Conservation (phyloP, 2,113 vertebrate genomes). For the Marmota monax region DNA sequence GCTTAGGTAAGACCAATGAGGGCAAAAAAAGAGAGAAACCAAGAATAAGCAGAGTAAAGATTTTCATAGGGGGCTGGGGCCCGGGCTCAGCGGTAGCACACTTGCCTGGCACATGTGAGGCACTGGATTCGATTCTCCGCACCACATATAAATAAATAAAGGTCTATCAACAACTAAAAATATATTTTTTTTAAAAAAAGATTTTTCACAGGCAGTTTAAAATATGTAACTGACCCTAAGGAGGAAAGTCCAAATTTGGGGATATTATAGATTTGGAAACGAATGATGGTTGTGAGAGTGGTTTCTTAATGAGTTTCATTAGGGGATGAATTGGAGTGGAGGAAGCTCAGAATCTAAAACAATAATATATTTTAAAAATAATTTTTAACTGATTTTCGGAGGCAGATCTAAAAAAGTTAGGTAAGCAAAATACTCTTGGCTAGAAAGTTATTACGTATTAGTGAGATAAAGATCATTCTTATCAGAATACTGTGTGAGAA, state of each 20-base stretch:
- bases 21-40: constrained; percentile 15
- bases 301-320: background rate
- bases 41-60: background rate
- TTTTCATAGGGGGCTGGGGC: background rate
- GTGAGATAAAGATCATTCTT: background rate
- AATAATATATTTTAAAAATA: constrained; percentile 13
- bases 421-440: background rate
- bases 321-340: background rate
- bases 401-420: background rate
- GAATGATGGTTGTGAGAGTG: background rate
- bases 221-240: background rate
- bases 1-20: background rate
- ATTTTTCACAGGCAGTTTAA: constrained; percentile 15
- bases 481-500: background rate
- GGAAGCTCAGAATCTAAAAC: background rate
- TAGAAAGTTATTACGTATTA: background rate
- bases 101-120: too few species aligned
- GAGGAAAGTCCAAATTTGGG: background rate
- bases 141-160: too few species aligned
- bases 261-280: background rate
- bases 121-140: too few species aligned
- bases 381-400: background rate
- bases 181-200: too few species aligned
- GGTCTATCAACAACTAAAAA: too few species aligned
- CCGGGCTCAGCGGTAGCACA: too few species aligned